Evolutionary conservation across 2,797 vertebrate species (phyloP).

Genomic region (Lepilemur septentrionalis): DNA sequence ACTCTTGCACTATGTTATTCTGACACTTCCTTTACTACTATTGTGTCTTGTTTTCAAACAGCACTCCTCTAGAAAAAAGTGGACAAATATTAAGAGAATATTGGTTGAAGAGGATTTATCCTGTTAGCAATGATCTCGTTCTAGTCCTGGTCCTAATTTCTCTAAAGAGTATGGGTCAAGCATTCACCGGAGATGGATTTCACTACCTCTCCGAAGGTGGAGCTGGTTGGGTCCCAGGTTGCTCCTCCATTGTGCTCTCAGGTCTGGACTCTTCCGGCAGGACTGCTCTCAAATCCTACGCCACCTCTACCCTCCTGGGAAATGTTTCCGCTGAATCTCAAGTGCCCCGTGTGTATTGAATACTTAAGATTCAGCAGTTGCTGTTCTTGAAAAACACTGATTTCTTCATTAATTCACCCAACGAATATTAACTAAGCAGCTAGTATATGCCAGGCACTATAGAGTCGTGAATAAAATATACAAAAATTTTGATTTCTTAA

Average conservation of each 20-base stretch:
- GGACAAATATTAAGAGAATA: not conserved
- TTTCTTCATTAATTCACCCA: not conserved
- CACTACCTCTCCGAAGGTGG: not conserved
- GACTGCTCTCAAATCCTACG: rapidly evolving
- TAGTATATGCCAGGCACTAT: not conserved
- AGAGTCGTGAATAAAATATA: not conserved
- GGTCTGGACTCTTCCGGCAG: rapidly evolving
- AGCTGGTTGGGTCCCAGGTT: not conserved
- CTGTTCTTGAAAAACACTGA: not conserved
- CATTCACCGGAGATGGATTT: not conserved
- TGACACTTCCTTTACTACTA: not conserved
- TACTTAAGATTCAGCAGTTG: not conserved
- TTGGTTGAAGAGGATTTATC: not conserved
- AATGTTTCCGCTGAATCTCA: not conserved
- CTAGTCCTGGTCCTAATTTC: not conserved
- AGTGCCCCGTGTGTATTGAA: too few relatives aligned
- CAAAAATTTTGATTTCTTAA: not conserved
- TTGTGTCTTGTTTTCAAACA: not conserved
- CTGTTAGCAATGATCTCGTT: not conserved
- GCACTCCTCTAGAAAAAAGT: too few relatives aligned
- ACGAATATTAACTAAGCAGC: not conserved
- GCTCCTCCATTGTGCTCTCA: rapidly evolving
- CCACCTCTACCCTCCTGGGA: too few relatives aligned
- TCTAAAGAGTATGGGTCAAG: not conserved
- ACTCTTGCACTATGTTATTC: not conserved